Evolutionary conservation across 2,888 invertebrate species (phyloP), one percentile per base, ranked within the genome.

Genomic region (Koerneria pararmatus): DNA sequence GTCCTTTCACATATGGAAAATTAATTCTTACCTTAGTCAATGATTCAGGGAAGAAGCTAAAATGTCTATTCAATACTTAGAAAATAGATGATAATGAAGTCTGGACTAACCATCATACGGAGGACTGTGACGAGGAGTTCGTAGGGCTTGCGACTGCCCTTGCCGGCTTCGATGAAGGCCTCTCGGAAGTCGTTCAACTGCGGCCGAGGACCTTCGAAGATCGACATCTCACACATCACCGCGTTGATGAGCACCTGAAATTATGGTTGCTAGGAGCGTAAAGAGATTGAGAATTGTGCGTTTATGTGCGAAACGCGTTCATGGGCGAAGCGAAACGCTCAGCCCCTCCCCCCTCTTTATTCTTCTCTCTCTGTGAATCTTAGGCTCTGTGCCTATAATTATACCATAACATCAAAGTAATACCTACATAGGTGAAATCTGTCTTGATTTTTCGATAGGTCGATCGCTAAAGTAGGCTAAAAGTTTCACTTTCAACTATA

Each of bases 171-270:
- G 27, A 64, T 15, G 64, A 64, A 64, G 3, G 64, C 32, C 5
- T 64, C 41, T 56, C 46, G 37, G 54, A 64, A 64, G 29, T 64
- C 64, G 3, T 8, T 24, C 22, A 64, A 27, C 4, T 27, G 19
- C 27, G 64, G 54, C 22, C 31, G 56, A 11, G 37, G 31, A 3
- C 64, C 64, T 46, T 29, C 64, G 56, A 56, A 64, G 6, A 56
- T 22, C n/a, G n/a, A 19, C 27, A 31, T 24, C 54, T 54, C n/a
- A 19, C 41, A 24, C 54, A 64, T 35, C n/a, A 48, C 49, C 1
- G 64, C 27, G 41, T 56, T 54, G 29, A 64, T 64, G 31, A 64
- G 35, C 37, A 64, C 37, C 64, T 64, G 46, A 32, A 54, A 46
- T 22, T 15, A 29, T 4, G 31, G 31, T 15, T 15, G 32, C 4